Conservation (phyloP, 2,888 invertebrate genomes). For the Ecliptopera silaceata region DNA sequence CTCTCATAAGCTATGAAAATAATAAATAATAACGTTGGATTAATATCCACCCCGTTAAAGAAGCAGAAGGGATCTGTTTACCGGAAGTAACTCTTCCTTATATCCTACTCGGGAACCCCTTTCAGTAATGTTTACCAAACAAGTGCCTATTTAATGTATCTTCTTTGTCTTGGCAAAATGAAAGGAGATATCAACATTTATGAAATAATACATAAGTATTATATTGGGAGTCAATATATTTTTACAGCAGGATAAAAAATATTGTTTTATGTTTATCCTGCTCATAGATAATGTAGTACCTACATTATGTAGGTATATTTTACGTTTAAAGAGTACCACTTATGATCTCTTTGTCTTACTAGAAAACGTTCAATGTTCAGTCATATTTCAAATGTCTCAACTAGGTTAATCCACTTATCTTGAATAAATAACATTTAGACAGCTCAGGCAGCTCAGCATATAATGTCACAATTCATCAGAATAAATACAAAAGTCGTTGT, state of each 20-base stretch:
- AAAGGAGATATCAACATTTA: too few species aligned
- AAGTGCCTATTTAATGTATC: not conserved
- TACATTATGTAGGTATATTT: too few species aligned
- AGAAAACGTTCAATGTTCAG: too few species aligned
- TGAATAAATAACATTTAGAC: not conserved
- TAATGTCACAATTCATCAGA: slow-evolving; percentile 8
- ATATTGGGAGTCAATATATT: too few species aligned
- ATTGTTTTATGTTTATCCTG: too few species aligned
- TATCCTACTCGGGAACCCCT: not conserved
- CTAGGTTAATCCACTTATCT: not conserved
- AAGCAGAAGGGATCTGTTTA: slow-evolving; percentile 9
- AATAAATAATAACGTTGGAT: not conserved
- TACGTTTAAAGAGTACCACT: too few species aligned
- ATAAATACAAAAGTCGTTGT: slow-evolving; percentile 3
- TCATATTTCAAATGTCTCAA: too few species aligned
- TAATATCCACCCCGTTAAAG: slow-evolving; percentile 1
- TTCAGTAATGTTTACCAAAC: not conserved
- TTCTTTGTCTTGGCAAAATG: not conserved
- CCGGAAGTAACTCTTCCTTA: slow-evolving; percentile 4
- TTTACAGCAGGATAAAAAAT: too few species aligned
- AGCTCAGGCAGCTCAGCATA: not conserved
- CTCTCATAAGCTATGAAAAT: not conserved
- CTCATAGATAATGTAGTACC: too few species aligned
- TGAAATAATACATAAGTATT: not conserved
- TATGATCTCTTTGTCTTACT: too few species aligned